Evolutionary conservation across 2,888 invertebrate species (phyloP).

Genomic region (Dasysyrphus albostriatus): DNA sequence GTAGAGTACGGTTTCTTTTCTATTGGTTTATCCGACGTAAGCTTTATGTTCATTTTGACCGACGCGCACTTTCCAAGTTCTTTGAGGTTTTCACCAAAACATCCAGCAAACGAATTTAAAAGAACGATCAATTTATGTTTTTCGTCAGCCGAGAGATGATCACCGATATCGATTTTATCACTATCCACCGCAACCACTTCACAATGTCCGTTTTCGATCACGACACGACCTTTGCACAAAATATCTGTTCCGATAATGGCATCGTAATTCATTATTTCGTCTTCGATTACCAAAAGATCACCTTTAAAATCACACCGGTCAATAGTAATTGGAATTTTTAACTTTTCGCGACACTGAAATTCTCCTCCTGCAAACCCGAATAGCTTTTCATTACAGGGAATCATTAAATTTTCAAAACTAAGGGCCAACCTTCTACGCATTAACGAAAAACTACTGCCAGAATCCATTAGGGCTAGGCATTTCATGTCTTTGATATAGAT

Average conservation of each 20-base stretch:
- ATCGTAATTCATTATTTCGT: conserved; percentile 8
- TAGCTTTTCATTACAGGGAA: conserved; percentile 29
- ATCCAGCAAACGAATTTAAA: conserved; percentile 34
- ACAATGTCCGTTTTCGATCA: conserved; percentile 29
- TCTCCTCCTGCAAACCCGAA: conserved; percentile 48
- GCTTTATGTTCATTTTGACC: conserved; percentile 51
- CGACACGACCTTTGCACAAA: conserved; percentile 1
- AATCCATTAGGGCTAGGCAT: conserved; percentile 23
- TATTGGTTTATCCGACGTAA: conserved; percentile 40
- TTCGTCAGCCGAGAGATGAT: conserved; percentile 13
- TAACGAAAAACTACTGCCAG: conserved; percentile 21
- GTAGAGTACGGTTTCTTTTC: conserved; percentile 40
- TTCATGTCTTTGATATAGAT: conserved; percentile 11
- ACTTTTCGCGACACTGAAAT: conserved; percentile 15
- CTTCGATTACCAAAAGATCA: conserved; percentile 40
- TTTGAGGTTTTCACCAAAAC: conserved; percentile 44
- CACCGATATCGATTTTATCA: conserved; percentile 19
- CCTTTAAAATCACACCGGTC: conserved; percentile 26
- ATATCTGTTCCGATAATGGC: conserved; percentile 10
- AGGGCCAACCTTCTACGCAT: background rate
- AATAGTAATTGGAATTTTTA: conserved; percentile 15
- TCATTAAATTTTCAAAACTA: background rate
- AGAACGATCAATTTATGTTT: conserved; percentile 6
- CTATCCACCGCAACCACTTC: conserved; percentile 1
- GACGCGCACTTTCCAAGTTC: conserved; percentile 49